Base-by-base conservation (phyloP, 2,797 vertebrate genomes). In the Epinephelus malabaricus region DNA sequence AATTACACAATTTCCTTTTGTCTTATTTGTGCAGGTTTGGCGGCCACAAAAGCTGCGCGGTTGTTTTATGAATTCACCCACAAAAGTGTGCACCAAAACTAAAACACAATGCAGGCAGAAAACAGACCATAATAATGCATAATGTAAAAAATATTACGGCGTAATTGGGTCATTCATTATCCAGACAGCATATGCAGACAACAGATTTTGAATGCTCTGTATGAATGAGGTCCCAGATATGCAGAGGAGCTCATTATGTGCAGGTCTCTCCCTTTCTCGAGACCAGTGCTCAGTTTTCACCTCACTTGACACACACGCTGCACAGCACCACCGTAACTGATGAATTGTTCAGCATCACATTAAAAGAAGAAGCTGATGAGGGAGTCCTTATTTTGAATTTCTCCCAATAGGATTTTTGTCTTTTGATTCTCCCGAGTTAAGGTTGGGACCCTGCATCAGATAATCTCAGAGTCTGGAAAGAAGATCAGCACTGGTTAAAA, bases 181-280 rank as follows among this genome's bases (percentile, higher is more conserved):
- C 46, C 3, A 6, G 49, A 70, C 10, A 21, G 47, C 30, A 53
- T 69, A 7, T 46, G 10, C 38, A 68, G 62, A 61, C 71, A 72
- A 76, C 50, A 43, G 19, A 14, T 55, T 69, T 63, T 61, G 66
- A 66, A 75, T 71, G 18, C 27, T 73, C 1, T 9, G n/a, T 45
- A 17, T 69, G 55, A 86, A 84, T 60, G 72, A 75, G 59, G 77
- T 74, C 40, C 1, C 55, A 63, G 72, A 34, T 60, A 66, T 81
- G 65, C 69, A 76, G 87, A 80, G 58, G 49, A 69, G 71, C 76
- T 83, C 78, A 81, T 89, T 84, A 85, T 38, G 49, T 51, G 58
- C 60, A 68, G 43, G 14, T 68, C 69, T 82, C 46, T 23, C 46
- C 5, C 27, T 19, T n/a, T 53, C 49, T 79, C 9, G 56, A 81